Base-by-base conservation (phyloP, 2,888 invertebrate species). In the Cordylochernes scorpioides region DNA sequence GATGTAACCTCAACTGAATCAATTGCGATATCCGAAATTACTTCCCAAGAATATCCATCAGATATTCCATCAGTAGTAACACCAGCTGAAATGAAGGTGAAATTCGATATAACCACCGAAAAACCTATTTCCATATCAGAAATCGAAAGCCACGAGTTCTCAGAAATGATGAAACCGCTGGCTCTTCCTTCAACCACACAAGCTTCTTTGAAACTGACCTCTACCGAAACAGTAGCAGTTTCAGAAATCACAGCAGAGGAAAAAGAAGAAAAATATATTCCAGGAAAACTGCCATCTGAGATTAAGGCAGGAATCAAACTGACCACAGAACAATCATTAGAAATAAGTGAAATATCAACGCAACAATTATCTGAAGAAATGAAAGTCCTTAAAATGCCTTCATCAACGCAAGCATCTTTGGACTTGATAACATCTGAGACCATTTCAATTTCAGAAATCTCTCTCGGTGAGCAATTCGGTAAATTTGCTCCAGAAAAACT, bases 301-400 rank as follows among this genome's bases (percentile, higher is more conserved):
- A 49, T 56, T 13, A 48, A 52, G n/a, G 58, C 64, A 16, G 55
- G 58, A 24, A 55, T 63, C 36, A 58, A 65, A 27, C 17, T 33
- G 17, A 25, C 29, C 3, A 34, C 36, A 13, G 31, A 36, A 30
- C 36, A 43, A 21, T 32, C 39, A 7, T 9, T 43, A 15, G 30
- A 29, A 15, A 33, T 42, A 17, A 37, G 38, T 15, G 43, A 42
- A 32, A 31, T 42, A 5, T 39, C 32, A 14, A 27, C 31, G 9
- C 34, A 41, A 17, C 39, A 34, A 14, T 26, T 25, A 15, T 15
- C 36, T 15, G 27, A 24, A 10, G 31, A 37, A 17, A 26, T 32
- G n/a, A 21, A 34, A 7, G 21, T 24, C 5, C 26, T 25, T 15
- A 31, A 31, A 19, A 34, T 31, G 26, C 36, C 33, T n/a, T 13